Evolutionary conservation across 2,888 invertebrate genomes (phyloP).

Genomic region (Ornithoptera alexandrae): DNA sequence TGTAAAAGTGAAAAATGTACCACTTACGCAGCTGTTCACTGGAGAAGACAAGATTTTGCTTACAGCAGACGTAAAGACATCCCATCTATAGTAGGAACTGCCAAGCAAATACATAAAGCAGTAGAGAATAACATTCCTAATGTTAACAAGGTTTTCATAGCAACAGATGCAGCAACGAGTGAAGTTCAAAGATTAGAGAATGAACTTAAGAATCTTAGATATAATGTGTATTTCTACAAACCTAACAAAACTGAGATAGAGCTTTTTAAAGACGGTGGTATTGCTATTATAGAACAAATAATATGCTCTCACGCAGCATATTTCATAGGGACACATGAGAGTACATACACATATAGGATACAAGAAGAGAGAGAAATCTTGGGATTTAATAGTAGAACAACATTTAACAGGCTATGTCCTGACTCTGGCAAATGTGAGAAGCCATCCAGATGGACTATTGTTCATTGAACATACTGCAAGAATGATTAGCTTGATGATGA

Average conservation of each 20-base stretch:
- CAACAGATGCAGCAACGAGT: constrained; percentile 87
- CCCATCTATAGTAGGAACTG: constrained; percentile 88
- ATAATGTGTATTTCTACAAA: constrained; percentile 51
- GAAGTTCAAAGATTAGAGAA: constrained; percentile 74
- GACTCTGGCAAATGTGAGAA: constrained; percentile 83
- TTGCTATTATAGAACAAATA: constrained; percentile 97
- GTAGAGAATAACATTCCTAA: constrained; percentile 73
- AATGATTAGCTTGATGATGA: too few species aligned
- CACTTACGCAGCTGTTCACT: constrained; percentile 90
- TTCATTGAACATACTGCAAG: constrained; percentile 57
- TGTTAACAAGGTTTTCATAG: constrained; percentile 84
- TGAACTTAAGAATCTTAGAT: constrained; percentile 58
- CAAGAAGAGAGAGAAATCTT: constrained; percentile 98
- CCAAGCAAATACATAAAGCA: constrained; percentile 83
- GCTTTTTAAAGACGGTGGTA: constrained; percentile 87
- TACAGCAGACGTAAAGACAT: constrained; percentile 85
- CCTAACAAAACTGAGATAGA: constrained; percentile 72
- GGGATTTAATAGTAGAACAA: constrained; percentile 88
- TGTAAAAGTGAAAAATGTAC: constrained; percentile 70
- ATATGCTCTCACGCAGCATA: constrained; percentile 93
- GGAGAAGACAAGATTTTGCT: constrained; percentile 93
- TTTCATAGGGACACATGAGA: constrained; percentile 95
- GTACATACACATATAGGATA: constrained; percentile 97
- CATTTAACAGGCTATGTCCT: constrained; percentile 93
- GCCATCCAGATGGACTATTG: constrained; percentile 88